Evolutionary conservation across 2,113 vertebrate genomes (phyloP), one percentile per base, ranked within the genome.

Genomic region (Rhegmatorhina hoffmannsi): DNA sequence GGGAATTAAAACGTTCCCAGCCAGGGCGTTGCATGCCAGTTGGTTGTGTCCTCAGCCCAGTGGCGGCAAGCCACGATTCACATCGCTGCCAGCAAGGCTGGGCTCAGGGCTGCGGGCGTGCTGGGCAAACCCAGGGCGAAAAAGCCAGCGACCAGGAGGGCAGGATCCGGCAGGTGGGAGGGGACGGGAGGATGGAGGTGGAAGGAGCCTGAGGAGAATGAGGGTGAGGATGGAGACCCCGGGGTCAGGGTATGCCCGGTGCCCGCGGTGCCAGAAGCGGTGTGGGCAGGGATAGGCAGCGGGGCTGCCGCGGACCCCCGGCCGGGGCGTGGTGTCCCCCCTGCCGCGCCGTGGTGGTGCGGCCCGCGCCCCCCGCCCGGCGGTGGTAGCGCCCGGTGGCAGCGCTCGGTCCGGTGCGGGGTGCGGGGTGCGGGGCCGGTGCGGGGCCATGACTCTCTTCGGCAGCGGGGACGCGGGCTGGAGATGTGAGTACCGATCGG

Each of bases 401-500:
- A 34, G 67, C 49, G 64, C 50, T 58, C 17, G 59, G 67, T 33
- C 67, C 44, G 80, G 60, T 21, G 64, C 44, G 60, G 68, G 38
- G 38, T 40, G 40, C 40, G 11, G 40, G 40, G 47, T 3, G 16
- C 50, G 24, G 34, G 40, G n/a, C 16, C 40, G 64, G 55, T 13
- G 40, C 40, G 59, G 52, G 40, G 67, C 44, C 21, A 87, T 69
- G 91, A 59, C 64, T 70, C 90, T 84, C 31, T 85, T 91, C 43
- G 69, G 87, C 84, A 29, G 81, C 87, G 77, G 33, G 36, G 82
- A 80, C 60, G 53, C 47, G 56, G 46, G 90, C 74, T 89, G 78
- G 84, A 92, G 81, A 85, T 87, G 93, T 95, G 52, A 95, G 84
- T 87, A 84, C 72, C 21, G 19, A 31, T 25, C 33, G 25, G 19